Evolutionary conservation across 2,113 vertebrate genomes (phyloP).

Genomic region (Mellivora capensis): DNA sequence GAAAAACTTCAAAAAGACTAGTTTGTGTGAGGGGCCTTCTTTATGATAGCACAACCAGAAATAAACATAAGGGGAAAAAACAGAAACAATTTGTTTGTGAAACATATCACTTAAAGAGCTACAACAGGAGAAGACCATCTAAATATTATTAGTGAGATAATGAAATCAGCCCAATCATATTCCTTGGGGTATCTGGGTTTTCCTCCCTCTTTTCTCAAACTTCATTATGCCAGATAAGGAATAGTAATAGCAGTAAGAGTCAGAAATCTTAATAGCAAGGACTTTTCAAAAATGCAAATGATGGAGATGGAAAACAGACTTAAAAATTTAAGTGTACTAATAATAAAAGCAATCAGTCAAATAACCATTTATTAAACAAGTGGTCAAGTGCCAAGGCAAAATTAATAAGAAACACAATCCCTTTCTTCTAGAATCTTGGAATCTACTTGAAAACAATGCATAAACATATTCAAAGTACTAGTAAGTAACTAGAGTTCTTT

Average conservation of each 20-base stretch:
- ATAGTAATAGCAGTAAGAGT: not conserved
- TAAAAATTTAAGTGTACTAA: not conserved
- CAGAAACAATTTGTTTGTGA: not conserved
- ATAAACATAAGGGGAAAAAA: not conserved
- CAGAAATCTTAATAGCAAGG: not conserved
- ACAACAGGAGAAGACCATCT: not conserved
- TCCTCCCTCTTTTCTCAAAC: not conserved
- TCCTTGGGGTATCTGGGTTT: not conserved
- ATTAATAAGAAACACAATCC: slow-evolving; percentile 25
- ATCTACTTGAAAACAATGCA: slow-evolving; percentile 24
- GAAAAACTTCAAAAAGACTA: slow-evolving; percentile 9
- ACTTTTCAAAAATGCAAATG: slow-evolving; percentile 27
- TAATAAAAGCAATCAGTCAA: slow-evolving; percentile 26
- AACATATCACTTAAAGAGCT: slow-evolving; percentile 23
- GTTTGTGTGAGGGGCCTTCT: not conserved
- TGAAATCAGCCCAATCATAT: not conserved
- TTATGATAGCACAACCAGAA: not conserved
- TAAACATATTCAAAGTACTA: not conserved
- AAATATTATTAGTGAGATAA: not conserved
- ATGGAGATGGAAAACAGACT: not conserved
- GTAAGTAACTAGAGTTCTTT: not conserved
- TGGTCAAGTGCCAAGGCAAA: slow-evolving; percentile 3
- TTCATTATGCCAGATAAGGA: not conserved
- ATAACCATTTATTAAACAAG: slow-evolving; percentile 26
- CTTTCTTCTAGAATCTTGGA: not conserved